Evolutionary conservation across 2,888 invertebrate species (phyloP).

Genomic region (Philonicus albiceps): DNA sequence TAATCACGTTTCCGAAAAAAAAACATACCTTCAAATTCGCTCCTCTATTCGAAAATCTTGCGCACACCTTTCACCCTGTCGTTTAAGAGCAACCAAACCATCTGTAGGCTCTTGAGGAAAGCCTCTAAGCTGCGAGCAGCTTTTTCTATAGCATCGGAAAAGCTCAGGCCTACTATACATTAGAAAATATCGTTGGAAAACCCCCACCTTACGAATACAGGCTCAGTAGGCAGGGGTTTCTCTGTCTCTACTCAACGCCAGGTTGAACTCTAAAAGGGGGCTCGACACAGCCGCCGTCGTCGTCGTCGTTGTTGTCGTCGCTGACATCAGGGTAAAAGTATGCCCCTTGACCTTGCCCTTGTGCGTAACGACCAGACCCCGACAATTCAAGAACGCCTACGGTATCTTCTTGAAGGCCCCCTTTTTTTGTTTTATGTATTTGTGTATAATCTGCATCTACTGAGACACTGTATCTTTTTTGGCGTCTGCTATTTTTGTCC

Average conservation of each 20-base stretch:
- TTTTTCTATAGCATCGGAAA: not conserved
- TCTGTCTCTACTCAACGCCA: not conserved
- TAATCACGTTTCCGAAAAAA: not conserved
- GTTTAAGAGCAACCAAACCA: not conserved
- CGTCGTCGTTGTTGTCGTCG: not conserved
- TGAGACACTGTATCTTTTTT: not conserved
- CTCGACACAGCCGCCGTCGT: not conserved
- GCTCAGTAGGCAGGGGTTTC: not conserved
- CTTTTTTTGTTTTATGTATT: not conserved
- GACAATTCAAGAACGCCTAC: conserved; percentile 21
- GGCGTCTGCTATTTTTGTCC: not conserved
- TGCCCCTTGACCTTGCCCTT: conserved; percentile 43
- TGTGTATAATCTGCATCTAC: not conserved
- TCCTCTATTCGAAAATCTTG: not conserved
- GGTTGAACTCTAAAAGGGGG: not conserved
- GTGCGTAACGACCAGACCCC: conserved; percentile 21
- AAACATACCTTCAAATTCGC: not conserved
- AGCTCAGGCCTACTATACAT: not conserved
- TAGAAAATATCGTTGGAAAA: not conserved
- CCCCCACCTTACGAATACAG: not conserved
- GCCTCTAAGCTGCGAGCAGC: not conserved
- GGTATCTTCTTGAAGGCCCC: not conserved
- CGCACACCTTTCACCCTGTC: not conserved
- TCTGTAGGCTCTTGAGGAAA: not conserved
- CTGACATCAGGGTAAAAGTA: not conserved